A percentile compares a stretch with the other conserved stretches of the same genome.
Evolutionary conservation across 2,113 vertebrate species (phyloP).

Genomic region (Euleptes europaea): DNA sequence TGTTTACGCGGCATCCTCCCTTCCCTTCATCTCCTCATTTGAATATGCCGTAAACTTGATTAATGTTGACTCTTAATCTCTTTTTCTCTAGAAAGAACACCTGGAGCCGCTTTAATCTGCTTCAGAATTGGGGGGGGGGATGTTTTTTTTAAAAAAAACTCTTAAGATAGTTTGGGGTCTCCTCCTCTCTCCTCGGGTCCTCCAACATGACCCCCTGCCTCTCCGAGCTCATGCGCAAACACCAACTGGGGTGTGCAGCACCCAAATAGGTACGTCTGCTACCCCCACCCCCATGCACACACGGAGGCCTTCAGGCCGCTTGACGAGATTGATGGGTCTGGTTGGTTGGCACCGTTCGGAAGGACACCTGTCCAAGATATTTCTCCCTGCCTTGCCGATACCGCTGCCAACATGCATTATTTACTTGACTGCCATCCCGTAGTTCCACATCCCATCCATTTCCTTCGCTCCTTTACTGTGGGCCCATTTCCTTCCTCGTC

Average conservation of each 20-base stretch:
- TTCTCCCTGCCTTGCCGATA: conserved; percentile 25
- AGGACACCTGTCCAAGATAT: conserved; percentile 42
- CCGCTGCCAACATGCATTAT: conserved; percentile 62
- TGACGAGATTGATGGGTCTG: conserved; percentile 56
- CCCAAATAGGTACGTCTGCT: too few species aligned
- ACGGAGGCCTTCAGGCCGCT: neutral
- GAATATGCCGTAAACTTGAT: conserved; percentile 70
- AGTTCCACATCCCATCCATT: conserved; percentile 41
- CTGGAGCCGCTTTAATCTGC: conserved; percentile 67
- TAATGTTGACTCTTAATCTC: conserved; percentile 72
- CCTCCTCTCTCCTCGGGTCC: neutral
- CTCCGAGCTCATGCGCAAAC: neutral
- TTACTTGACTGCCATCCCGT: conserved; percentile 58
- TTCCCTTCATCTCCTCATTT: conserved; percentile 64
- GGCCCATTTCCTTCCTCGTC: conserved; percentile 10
- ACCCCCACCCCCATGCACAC: conserved; percentile 14
- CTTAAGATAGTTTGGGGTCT: conserved; percentile 12
- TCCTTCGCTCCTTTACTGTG: neutral
- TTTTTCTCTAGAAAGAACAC: conserved; percentile 67
- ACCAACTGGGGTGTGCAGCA: neutral
- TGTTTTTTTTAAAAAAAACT: conserved; percentile 10
- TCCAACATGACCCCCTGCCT: neutral
- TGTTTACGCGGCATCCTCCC: conserved; percentile 32
- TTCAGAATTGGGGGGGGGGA: neutral
- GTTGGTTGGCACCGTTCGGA: conserved; percentile 53